Base-by-base conservation (phyloP, 2,797 vertebrate species). In the Crypturellus tataupa region DNA sequence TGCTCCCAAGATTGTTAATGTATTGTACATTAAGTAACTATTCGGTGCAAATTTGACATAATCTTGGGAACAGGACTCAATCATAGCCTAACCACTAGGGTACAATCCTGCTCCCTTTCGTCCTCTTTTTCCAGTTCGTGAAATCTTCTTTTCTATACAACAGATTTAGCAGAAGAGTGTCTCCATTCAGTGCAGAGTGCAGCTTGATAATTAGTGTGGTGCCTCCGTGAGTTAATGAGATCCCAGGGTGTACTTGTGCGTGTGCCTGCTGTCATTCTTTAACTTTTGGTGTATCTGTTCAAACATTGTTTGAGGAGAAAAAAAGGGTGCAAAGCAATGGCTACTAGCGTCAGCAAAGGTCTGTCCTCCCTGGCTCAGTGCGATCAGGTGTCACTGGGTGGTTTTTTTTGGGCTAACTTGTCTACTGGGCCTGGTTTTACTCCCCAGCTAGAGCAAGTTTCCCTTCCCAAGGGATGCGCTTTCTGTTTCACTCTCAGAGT, bases 41-140 rank as follows among this genome's bases (percentile, higher is more conserved):
- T 85, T 94, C 81, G 87, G 64, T 80, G 87, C 90, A 90, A 91
- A 83, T 78, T 78, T 83, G 81, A 91, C 79, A 81, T 69, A 60
- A 60, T 87, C 76, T 87, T 71, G 60, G 37, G 93, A 91, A 62
- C 6, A 11, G 65, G 64, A 89, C 64, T 90, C 90, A 87, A 77
- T 89, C 81, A 80, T 17, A 83, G 75, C 18, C n/a, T 80, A 92
- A 82, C 58, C 65, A 82, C 5, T 0, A 53, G 27, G 33, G 19
- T 68, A 85, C 58, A 92, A 33, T 78, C 31, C 60, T 62, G 19
- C 58, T 92, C 58, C 31, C 56, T 59, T 49, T 44, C 56, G 15
- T 18, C 80, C 64, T 86, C 72, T 80, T 95, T 75, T 55, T 11
- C 42, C 58, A 80, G 71, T 56, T 70, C 72, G 49, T 24, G 62